Conservation (phyloP, 1,140 invertebrate genomes). For the Aethina tumida region DNA sequence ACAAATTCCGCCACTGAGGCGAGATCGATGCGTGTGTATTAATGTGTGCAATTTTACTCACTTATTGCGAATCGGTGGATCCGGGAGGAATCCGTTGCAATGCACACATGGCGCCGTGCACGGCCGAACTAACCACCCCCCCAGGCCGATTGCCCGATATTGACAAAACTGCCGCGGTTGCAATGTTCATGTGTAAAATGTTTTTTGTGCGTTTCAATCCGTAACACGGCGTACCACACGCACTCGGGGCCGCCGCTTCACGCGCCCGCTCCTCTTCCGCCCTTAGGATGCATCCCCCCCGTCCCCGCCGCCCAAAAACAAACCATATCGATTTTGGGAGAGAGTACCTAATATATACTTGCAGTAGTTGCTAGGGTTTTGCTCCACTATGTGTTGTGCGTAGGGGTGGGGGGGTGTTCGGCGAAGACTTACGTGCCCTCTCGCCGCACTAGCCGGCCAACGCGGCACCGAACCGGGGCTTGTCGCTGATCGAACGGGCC, state of each 20-base stretch:
- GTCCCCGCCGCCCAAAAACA: slow-evolving; percentile 28
- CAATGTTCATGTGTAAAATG: slow-evolving; percentile 31
- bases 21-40: too few species aligned
- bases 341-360: slow-evolving; percentile 31
- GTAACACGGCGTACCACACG: slow-evolving; percentile 35
- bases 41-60: too few species aligned
- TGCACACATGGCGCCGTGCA: too few species aligned
- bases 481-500: not conserved
- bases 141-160: slow-evolving; percentile 18
- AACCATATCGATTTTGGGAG: slow-evolving; percentile 35
- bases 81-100: too few species aligned
- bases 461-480: not conserved
- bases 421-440: too few species aligned
- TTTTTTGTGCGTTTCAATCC: slow-evolving; percentile 28
- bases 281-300: slow-evolving; percentile 26
- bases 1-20: too few species aligned
- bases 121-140: too few species aligned
- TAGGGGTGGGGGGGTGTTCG: slow-evolving; percentile 10
- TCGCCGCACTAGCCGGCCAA: too few species aligned
- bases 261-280: slow-evolving; percentile 31
- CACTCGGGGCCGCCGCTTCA: slow-evolving; percentile 18
- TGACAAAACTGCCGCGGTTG: slow-evolving; percentile 26
- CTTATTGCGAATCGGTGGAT: too few species aligned
- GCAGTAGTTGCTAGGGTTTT: slow-evolving; percentile 32
- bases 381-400: slow-evolving; percentile 13